Conservation (phyloP, 2,113 vertebrate genomes). For the Puffinus mauretanicus region DNA sequence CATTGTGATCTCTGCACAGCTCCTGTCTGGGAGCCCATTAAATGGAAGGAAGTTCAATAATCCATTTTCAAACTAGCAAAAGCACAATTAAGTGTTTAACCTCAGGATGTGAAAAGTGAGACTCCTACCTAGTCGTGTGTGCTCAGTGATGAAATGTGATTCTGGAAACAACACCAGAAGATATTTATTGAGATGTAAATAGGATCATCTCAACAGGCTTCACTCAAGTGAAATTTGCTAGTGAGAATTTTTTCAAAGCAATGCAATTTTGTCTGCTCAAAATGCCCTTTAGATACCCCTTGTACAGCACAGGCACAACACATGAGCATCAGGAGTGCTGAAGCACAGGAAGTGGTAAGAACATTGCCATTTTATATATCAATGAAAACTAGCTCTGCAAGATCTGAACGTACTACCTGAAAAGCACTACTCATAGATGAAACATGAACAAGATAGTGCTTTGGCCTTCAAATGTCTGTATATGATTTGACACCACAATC, state of each 20-base stretch:
- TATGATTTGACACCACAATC: neutral
- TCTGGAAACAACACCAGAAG: neutral
- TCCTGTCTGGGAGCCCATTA: neutral
- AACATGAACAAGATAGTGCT: neutral
- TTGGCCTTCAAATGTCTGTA: neutral
- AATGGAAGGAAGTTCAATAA: neutral
- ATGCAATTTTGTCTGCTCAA: neutral
- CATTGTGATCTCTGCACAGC: neutral
- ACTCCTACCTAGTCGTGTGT: neutral
- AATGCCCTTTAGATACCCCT: neutral
- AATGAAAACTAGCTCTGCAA: neutral
- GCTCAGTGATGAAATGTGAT: neutral
- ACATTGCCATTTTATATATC: neutral
- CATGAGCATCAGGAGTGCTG: neutral
- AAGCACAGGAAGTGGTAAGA: neutral
- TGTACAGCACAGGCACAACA: neutral
- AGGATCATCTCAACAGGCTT: neutral
- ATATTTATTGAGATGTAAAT: neutral
- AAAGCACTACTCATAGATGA: neutral
- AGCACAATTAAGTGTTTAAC: neutral
- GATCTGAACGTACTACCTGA: neutral
- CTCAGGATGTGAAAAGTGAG: neutral
- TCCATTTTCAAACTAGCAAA: neutral
- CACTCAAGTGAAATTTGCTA: neutral
- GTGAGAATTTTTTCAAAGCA: neutral